These are phyloP conservation scores for Thamnaconus septentrionalis DNA, from an alignment of 2,113 vertebrate species.

Conservation along the genomic window DNA sequence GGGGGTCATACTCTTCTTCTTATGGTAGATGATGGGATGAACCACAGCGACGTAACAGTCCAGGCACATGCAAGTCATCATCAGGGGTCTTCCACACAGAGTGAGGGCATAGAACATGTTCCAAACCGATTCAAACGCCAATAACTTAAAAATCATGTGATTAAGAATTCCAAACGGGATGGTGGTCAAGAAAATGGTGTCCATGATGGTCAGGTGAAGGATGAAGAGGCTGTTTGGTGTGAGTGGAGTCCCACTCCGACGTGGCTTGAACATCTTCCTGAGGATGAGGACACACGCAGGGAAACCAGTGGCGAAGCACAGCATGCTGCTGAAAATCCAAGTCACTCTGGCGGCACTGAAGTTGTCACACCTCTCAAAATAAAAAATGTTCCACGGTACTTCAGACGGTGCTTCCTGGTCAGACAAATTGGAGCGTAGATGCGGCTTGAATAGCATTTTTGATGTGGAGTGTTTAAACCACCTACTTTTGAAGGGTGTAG, in stretches of 20 bases:
- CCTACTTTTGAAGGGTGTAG: no score
- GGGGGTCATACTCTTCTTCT: conserved; percentile 41
- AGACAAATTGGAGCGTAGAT: not conserved
- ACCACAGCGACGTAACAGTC: conserved; percentile 70
- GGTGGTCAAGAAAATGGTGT: conserved; percentile 37
- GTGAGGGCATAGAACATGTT: conserved; percentile 7
- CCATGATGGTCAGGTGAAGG: conserved; percentile 54
- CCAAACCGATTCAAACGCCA: accelerated
- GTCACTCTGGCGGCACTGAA: accelerated
- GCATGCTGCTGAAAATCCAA: not conserved
- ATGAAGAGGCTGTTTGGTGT: conserved; percentile 44
- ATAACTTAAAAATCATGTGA: not conserved
- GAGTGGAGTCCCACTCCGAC: conserved; percentile 19
- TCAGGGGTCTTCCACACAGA: conserved; percentile 47
- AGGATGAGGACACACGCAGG: conserved; percentile 42
- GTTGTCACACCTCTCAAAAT: accelerated
- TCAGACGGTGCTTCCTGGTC: conserved; percentile 6
- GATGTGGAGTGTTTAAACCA: no score
- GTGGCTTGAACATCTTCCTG: conserved; percentile 41
- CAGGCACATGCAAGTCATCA: conserved; percentile 58
- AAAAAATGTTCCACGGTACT: not conserved
- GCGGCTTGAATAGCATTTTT: no score
- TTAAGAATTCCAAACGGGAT: conserved; percentile 21
- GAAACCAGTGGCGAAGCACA: conserved; percentile 38
- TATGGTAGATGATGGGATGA: conserved; percentile 59